Conservation (phyloP, 2,113 vertebrate species). For the Lethenteron camtschaticum region DNA sequence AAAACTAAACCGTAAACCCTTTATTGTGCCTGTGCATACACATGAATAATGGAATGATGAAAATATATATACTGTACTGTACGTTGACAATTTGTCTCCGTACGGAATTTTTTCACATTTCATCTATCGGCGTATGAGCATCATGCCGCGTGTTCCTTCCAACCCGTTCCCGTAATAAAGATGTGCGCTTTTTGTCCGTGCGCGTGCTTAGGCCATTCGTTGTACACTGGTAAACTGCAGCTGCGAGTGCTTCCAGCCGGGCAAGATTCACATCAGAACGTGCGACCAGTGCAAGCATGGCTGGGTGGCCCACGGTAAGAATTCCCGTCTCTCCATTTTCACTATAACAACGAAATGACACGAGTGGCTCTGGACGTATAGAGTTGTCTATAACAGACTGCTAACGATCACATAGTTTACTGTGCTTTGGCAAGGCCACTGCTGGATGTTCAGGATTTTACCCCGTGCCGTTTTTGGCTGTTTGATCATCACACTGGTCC, state of each 20-base stretch:
- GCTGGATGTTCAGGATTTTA: background rate
- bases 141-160: too few species aligned
- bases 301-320: conserved; percentile 93
- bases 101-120: too few species aligned
- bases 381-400: background rate
- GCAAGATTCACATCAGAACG: conserved; percentile 94
- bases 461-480: background rate
- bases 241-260: conserved; percentile 92
- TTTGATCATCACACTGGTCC: too few species aligned
- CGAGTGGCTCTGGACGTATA: background rate
- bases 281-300: conserved; percentile 98
- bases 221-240: conserved; percentile 98
- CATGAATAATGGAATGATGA: too few species aligned
- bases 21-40: too few species aligned
- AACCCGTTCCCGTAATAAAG: too few species aligned
- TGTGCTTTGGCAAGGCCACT: background rate
- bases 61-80: too few species aligned
- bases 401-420: background rate
- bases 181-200: too few species aligned
- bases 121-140: too few species aligned
- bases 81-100: too few species aligned
- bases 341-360: background rate
- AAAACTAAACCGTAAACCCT: too few species aligned
- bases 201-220: conserved; percentile 56
- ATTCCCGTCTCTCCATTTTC: background rate